Conservation (phyloP, 2,797 vertebrate genomes). For the Rhinichthys osculus region DNA sequence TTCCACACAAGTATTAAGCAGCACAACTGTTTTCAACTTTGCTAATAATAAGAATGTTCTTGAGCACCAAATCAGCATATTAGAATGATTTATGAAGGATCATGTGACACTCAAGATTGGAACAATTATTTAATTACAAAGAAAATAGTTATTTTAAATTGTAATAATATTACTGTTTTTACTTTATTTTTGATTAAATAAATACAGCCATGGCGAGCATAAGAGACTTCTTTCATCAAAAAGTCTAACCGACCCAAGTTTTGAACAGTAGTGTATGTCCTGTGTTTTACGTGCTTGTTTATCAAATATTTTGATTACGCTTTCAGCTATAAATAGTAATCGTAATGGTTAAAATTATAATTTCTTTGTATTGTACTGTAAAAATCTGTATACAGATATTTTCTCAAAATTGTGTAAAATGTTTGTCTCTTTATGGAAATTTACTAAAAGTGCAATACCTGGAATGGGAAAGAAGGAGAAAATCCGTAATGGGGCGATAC, state of each 20-base stretch:
- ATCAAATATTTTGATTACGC: not conserved
- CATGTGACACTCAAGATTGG: not conserved
- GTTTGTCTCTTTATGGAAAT: not conserved
- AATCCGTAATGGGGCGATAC: conserved; percentile 89
- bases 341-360: not conserved
- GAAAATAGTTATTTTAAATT: not conserved
- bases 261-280: not conserved
- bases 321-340: not conserved
- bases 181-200: not conserved
- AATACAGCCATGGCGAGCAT: not conserved
- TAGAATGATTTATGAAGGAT: not conserved
- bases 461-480: conserved; percentile 98
- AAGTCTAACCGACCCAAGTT: not conserved
- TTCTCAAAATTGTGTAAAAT: not conserved
- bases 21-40: not conserved
- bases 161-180: not conserved
- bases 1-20: not conserved
- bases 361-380: not conserved
- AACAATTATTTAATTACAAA: too few species aligned
- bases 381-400: not conserved
- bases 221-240: not conserved
- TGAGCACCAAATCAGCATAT: not conserved
- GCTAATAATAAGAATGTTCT: not conserved
- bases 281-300: not conserved
- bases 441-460: conserved; percentile 78